A percentile compares a stretch with the other conserved stretches of the same genome.
Evolutionary conservation across 2,888 invertebrate species (phyloP).

Genomic region (Heliconius sara): DNA sequence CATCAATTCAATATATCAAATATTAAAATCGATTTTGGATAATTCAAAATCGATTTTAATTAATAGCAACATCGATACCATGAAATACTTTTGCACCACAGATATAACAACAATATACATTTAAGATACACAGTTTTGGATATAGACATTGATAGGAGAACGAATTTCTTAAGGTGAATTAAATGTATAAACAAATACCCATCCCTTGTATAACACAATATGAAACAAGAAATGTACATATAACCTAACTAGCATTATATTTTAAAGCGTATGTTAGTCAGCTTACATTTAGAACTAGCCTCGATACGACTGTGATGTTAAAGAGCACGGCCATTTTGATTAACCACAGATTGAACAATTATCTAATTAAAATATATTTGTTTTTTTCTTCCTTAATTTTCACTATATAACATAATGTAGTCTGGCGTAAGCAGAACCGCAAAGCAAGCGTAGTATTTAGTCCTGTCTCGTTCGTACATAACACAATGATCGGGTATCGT

Average conservation of each 20-base stretch:
- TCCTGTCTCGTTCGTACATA: conserved; percentile 39
- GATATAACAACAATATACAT: conserved; percentile 34
- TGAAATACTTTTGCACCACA: conserved; percentile 30
- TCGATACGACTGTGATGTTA: conserved; percentile 12
- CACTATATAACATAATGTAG: conserved; percentile 29
- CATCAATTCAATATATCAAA: not conserved
- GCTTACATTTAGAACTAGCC: conserved; percentile 40
- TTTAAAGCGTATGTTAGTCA: conserved; percentile 43
- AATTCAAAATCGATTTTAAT: not conserved
- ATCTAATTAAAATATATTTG: not conserved
- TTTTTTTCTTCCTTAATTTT: not conserved
- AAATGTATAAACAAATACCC: not conserved
- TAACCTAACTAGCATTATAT: conserved; percentile 32
- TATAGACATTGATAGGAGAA: conserved; percentile 20
- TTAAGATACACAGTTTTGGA: conserved; percentile 31
- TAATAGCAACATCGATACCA: not conserved
- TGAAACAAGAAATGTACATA: conserved; percentile 27
- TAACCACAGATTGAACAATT: conserved; percentile 1
- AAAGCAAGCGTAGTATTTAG: conserved; percentile 47
- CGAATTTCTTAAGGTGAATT: not conserved
- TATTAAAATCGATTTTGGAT: not conserved
- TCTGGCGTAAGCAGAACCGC: conserved; percentile 48
- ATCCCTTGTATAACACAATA: conserved; percentile 26
- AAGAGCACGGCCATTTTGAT: conserved; percentile 16
- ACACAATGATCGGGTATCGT: conserved; percentile 45